Evolutionary conservation across 2,113 vertebrate genomes (phyloP).

Genomic region (Mormyrus iriodes): DNA sequence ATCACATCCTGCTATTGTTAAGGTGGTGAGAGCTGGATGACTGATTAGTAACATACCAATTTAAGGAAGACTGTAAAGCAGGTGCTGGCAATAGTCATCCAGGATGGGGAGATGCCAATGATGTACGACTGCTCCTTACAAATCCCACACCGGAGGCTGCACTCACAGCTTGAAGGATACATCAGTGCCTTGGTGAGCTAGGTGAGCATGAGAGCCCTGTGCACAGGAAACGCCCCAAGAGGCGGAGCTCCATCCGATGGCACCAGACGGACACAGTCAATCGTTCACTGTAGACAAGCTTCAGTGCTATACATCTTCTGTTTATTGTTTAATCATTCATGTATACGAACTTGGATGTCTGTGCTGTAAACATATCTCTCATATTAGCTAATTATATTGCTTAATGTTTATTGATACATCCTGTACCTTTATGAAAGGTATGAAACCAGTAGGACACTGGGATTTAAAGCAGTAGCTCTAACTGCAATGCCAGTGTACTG

Average conservation of each 20-base stretch:
- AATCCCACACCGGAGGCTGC: not conserved
- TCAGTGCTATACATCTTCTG: not conserved
- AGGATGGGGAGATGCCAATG: not conserved
- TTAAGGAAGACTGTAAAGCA: not conserved
- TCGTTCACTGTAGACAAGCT: not conserved
- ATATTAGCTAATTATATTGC: not conserved
- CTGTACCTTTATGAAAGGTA: not conserved
- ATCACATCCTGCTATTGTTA: not conserved
- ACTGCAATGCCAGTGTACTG: not conserved
- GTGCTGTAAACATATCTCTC: not conserved
- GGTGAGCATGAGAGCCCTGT: not conserved
- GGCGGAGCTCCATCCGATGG: not conserved
- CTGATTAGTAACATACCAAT: not conserved
- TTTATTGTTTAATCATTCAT: not conserved
- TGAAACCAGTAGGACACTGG: not conserved
- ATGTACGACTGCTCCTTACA: not conserved
- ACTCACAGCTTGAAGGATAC: not conserved
- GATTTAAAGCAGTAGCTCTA: not conserved
- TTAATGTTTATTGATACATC: constrained; percentile 5
- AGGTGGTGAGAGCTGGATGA: not conserved
- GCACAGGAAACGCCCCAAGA: not conserved
- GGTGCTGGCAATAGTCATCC: not conserved
- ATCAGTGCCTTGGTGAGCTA: not conserved
- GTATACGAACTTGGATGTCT: not conserved
- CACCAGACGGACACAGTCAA: not conserved